A percentile compares a stretch with the other conserved stretches of the same genome.
Evolutionary conservation across 2,797 vertebrate genomes (phyloP).

Genomic region (Myioborus melanocephalus): DNA sequence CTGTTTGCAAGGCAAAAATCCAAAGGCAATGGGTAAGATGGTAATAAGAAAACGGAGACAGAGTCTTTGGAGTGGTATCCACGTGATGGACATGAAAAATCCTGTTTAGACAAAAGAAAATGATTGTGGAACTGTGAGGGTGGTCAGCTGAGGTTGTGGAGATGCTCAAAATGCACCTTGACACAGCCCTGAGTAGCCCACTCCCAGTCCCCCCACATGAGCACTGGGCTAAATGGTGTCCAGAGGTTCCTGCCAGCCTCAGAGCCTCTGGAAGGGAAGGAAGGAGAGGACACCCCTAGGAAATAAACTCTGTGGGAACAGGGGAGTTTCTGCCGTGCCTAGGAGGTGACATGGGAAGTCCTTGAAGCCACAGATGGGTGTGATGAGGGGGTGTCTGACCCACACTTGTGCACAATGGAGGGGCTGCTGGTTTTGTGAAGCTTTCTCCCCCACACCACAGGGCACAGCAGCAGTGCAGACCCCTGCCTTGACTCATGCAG

Average conservation of each 20-base stretch:
- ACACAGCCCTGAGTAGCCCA: rapidly evolving
- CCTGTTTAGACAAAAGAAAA: not conserved
- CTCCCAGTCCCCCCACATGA: rapidly evolving
- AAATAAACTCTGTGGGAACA: not conserved
- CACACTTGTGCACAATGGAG: not conserved
- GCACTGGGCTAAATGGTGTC: not conserved
- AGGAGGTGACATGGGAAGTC: not conserved
- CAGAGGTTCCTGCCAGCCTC: not conserved
- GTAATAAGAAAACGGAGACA: not conserved
- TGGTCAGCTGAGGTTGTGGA: not conserved
- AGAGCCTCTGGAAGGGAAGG: not conserved
- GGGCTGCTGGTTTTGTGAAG: not conserved
- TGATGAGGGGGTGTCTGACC: rapidly evolving
- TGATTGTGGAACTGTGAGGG: not conserved
- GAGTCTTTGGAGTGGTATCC: not conserved
- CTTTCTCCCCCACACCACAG: not conserved
- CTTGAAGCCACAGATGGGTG: not conserved
- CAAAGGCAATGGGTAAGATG: not conserved
- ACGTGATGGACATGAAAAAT: not conserved
- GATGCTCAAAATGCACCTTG: not conserved
- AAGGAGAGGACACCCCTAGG: not conserved
- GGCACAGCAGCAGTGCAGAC: rapidly evolving
- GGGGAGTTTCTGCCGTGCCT: not conserved
- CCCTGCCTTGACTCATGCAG: not conserved
- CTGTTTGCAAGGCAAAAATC: not conserved